Evolutionary conservation across 1,140 invertebrate species (phyloP), one percentile per base, ranked within the genome.

Genomic region (Carposina sasakii): DNA sequence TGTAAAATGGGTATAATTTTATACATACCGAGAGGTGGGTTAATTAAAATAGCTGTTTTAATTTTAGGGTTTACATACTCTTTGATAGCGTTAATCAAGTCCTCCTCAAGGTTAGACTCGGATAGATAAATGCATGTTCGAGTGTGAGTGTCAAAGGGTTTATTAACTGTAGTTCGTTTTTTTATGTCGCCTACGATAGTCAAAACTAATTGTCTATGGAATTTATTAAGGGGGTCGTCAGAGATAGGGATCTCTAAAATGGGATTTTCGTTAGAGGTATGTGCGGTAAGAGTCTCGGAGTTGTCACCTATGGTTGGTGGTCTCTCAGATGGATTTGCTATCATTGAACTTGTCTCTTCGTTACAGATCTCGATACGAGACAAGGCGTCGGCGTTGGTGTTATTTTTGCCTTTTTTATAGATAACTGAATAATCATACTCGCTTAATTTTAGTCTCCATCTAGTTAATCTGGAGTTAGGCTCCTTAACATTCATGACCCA

Each of bases 401-500:
- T 60, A n/a, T 58, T 37, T 51, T 54, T 63, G 6, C 59, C 57
- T 26, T 48, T 56, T 45, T 58, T 63, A 44, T 62, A 57, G 12
- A 52, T 34, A n/a, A 70, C 52, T 9, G 19, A 28, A 33, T 53
- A 60, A 23, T 85, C 57, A 61, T 79, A 87, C 45, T 69, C 61
- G 31, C 52, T 44, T 31, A 60, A 41, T 22, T 66, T 49, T 15
- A 56, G 17, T 16, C 48, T 12, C 43, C 52, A 54, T 37, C 60
- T 33, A 1, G 50, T 60, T 19, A 87, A 46, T 50, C 77, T 47
- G 34, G 60, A 68, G 6, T 45, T 64, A 8, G 72, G 70, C 36
- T 85, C 68, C 61, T 79, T 86, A 0, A 79, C 57, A 9, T 57
- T 65, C n/a, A 51, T 60, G 42, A 66, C 50, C 12, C 53, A 57